Evolutionary conservation across 1,140 invertebrate genomes (phyloP).

Genomic region (Brachionus asplanchnoidis): DNA sequence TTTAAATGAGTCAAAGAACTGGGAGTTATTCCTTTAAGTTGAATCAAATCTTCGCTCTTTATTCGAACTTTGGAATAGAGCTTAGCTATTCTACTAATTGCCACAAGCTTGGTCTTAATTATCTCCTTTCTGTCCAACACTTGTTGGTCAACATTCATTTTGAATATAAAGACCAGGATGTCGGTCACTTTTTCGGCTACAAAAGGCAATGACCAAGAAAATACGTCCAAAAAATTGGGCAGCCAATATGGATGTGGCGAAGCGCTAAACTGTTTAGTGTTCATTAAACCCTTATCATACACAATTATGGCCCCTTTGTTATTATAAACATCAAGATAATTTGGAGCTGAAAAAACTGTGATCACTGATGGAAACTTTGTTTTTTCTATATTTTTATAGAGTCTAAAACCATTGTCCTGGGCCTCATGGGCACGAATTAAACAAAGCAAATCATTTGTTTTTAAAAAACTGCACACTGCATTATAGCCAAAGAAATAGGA

Average conservation of each 20-base stretch:
- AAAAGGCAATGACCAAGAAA: constrained; percentile 99
- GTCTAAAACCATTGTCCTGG: constrained; percentile 59
- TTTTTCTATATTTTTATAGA: constrained; percentile 99
- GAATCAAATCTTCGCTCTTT: neutral
- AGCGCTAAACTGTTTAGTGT: constrained; percentile 99
- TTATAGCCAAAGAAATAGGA: constrained; percentile 33
- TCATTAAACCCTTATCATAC: constrained; percentile 99
- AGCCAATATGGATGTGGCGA: constrained; percentile 99
- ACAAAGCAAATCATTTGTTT: constrained; percentile 32
- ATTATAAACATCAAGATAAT: constrained; percentile 99
- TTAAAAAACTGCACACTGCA: constrained; percentile 24
- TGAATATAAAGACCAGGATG: constrained; percentile 1
- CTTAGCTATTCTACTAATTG: neutral
- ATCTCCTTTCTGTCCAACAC: constrained; percentile 88
- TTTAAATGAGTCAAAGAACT: constrained; percentile 26
- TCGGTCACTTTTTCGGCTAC: constrained; percentile 88
- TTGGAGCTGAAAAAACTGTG: constrained; percentile 99
- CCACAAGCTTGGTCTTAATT: constrained; percentile 65
- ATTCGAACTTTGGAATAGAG: neutral
- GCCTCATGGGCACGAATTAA: constrained; percentile 38
- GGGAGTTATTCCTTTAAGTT: constrained; percentile 8
- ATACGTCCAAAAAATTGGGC: constrained; percentile 99
- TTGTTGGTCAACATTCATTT: constrained; percentile 29
- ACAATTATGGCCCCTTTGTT: constrained; percentile 99
- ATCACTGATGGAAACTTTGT: constrained; percentile 99